A percentile compares a stretch with the other conserved stretches of the same genome.
Conservation (phyloP, 2,888 invertebrate species). For the Loripinus fragilis region DNA sequence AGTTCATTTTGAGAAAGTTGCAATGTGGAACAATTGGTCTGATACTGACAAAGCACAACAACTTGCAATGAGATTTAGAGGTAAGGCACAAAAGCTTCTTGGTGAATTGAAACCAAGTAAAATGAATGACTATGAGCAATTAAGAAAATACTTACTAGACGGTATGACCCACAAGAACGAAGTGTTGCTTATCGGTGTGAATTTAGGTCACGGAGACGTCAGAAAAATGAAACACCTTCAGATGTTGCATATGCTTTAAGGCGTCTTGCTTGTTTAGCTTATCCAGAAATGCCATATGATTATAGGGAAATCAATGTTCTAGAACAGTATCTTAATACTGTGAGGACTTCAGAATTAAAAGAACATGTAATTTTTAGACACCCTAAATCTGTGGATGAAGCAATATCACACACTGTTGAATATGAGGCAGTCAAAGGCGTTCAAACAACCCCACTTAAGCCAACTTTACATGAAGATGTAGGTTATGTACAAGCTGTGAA, state of each 20-base stretch:
- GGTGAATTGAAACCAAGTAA: background rate
- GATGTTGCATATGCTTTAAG: background rate
- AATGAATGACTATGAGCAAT: background rate
- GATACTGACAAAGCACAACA: conserved; percentile 39
- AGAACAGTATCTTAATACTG: background rate
- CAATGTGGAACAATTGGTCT: conserved; percentile 53
- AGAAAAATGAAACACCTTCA: background rate
- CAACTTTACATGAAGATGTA: background rate
- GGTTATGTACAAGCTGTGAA: background rate
- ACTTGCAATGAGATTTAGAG: conserved; percentile 35
- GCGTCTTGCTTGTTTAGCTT: background rate
- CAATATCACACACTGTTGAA: background rate
- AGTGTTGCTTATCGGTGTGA: background rate
- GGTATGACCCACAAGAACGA: background rate
- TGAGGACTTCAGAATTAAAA: background rate
- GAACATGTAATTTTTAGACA: conserved; percentile 7
- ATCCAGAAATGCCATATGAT: no score
- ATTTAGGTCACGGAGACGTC: background rate
- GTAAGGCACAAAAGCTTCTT: conserved; percentile 33
- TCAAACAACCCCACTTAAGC: conserved; percentile 5
- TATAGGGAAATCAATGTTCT: conserved; percentile 10
- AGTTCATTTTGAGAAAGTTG: conserved; percentile 58
- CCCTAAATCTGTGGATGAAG: conserved; percentile 14
- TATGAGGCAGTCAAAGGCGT: conserved; percentile 15
- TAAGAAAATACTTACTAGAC: background rate